Base-by-base conservation (phyloP, 2,797 vertebrate species). In the Ctenopoma multispine region DNA sequence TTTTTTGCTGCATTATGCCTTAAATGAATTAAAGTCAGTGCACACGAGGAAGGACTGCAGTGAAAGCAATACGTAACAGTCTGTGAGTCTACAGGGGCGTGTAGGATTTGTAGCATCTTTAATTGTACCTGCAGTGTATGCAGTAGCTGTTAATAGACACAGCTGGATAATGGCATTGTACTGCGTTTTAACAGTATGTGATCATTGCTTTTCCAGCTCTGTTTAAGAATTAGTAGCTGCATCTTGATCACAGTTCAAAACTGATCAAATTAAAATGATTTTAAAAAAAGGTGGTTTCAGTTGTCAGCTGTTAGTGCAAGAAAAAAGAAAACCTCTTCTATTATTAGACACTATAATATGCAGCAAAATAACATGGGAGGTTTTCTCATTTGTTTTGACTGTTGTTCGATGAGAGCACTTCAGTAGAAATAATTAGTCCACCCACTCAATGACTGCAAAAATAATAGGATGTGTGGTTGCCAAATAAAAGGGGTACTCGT, bases 321-420 rank as follows among this genome's bases (percentile, higher is more conserved):
- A 34, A 34, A 34, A 31, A 34, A 13, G 36, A 27, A 27, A 69
- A 27, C 23, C 14, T 48, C n/a, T 36, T 55, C 31, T 44, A 56
- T 48, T 70, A 68, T 54, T 66, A 15, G 44, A 47, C 55, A 24
- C 10, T 29, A 49, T 15, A 23, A 50, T 21, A 54, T 14, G 24
- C 59, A 47, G 21, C 13, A 57, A 41, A 72, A 59, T 29, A 49
- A 68, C 54, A 23, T 13, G 29, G 40, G 17, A 75, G 67, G 21
- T 5, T 73, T 65, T 73, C n/a, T 66, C 56, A 27, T 69, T 72
- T 60, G 57, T 59, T 76, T 53, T 60, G 10, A 56, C 29, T 57
- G 69, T 53, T 53, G n/a, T 55, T 51, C 79, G 59, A 81, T 73
- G 50, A 49, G 62, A 49, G 21, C 79, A 77, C 56, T 56, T 76